Base-by-base conservation (phyloP, 2,888 invertebrate species). In the Euclidia mi region DNA sequence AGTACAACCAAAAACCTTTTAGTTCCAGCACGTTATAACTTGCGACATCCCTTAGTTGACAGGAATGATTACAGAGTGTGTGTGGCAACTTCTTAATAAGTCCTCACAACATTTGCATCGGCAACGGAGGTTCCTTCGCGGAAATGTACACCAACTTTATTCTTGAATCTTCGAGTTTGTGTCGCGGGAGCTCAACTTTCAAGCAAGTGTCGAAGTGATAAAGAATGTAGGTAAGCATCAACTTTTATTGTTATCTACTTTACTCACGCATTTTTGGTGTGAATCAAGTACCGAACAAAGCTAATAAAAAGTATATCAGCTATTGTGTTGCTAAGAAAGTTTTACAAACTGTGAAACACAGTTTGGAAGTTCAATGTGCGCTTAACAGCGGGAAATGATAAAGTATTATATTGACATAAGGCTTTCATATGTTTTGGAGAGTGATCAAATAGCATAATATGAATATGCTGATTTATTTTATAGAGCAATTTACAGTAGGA, bases 21-120 rank as follows among this genome's bases (percentile, higher is more conserved):
- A 69, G 67, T 77, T 68, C 55, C 48, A 63, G 37, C 25, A 31
- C 29, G 45, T 17, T 44, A 61, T 56, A 66, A 49, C 45, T 58
- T 51, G 11, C 76, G 78, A 83, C 81, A 85, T 78, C 71, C 52
- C 70, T 69, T 79, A 90, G 89, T 90, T 91, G 89, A 90, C 90
- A 88, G 84, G 85, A 88, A 89, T 91, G 85, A 92, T 92, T 91
- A 90, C 84, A 77, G 79, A 82, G 64, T 63, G 56, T 76, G 60
- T 88, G 84, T 85, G 81, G 81, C 78, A 91, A 91, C 81, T 93
- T 91, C 89, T 87, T 91, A 91, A 92, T 91, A 92, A 90, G 89
- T 89, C 87, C 81, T 90, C 87, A 88, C 82, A 85, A 89, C 87
- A 91, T 93, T 93, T 91, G 89, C 90, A 91, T 90, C 85, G 78